Evolutionary conservation across 2,888 invertebrate genomes (phyloP).

Genomic region (Vanessa cardui): DNA sequence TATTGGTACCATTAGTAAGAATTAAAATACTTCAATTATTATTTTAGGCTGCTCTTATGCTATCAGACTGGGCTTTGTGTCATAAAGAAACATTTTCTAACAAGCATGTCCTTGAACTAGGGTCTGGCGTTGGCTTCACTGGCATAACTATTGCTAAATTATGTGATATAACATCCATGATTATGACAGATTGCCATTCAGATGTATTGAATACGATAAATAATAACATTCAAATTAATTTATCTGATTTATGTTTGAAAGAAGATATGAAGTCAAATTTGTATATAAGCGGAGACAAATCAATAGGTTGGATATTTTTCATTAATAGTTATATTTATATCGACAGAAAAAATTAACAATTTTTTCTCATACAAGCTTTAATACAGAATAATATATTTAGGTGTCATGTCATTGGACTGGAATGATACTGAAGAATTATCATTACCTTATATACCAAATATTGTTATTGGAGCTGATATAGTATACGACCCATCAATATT

Average conservation of each 20-base stretch:
- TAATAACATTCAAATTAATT: conserved; percentile 85
- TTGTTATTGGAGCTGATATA: conserved; percentile 73
- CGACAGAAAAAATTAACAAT: no score
- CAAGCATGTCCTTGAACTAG: conserved; percentile 87
- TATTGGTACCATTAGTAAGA: neutral
- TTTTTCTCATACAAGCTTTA: neutral
- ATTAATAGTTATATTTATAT: no score
- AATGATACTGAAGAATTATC: conserved; percentile 52
- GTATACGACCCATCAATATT: conserved; percentile 72
- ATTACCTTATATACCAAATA: conserved; percentile 56
- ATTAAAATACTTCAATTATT: conserved; percentile 31
- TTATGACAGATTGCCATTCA: conserved; percentile 87
- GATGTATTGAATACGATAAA: conserved; percentile 84
- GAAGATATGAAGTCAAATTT: conserved; percentile 28
- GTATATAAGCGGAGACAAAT: conserved; percentile 44
- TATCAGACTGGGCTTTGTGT: conserved; percentile 87
- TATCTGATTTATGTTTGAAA: conserved; percentile 47
- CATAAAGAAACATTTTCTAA: conserved; percentile 76
- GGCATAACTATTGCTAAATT: conserved; percentile 84
- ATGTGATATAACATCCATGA: conserved; percentile 80
- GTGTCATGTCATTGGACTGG: conserved; percentile 66
- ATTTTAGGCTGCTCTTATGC: conserved; percentile 85
- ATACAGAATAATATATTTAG: conserved; percentile 49
- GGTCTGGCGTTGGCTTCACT: conserved; percentile 89
- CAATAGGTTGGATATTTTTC: conserved; percentile 49